Evolutionary conservation across 2,113 vertebrate species (phyloP).

Genomic region (Protomyctophum bolini): DNA sequence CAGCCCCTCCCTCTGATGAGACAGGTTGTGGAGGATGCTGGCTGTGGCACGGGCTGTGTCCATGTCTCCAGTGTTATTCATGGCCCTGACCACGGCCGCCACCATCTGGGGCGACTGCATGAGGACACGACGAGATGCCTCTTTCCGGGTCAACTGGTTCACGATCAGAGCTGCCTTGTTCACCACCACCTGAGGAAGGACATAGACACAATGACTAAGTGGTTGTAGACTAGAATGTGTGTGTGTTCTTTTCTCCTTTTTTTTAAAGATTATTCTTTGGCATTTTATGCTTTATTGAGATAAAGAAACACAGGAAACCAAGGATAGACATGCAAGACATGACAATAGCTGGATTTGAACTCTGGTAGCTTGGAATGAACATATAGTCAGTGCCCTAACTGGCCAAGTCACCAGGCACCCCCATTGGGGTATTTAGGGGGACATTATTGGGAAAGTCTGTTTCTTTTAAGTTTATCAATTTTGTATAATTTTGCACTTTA

Average conservation of each 20-base stretch:
- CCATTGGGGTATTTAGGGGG: too few relatives aligned
- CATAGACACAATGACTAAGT: not conserved
- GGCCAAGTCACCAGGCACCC: too few relatives aligned
- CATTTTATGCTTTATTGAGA: not conserved
- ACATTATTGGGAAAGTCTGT: too few relatives aligned
- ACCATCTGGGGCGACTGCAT: conserved; percentile 96
- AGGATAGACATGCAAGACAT: not conserved
- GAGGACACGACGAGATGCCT: conserved; percentile 88
- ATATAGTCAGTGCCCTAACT: too few relatives aligned
- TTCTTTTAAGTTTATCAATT: too few relatives aligned
- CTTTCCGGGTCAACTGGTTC: conserved; percentile 94
- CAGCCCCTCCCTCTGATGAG: conserved; percentile 93
- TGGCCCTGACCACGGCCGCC: conserved; percentile 93
- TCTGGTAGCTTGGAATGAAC: too few relatives aligned
- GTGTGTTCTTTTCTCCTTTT: too few relatives aligned
- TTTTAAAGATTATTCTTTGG: not conserved
- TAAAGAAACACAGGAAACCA: not conserved
- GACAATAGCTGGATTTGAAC: not conserved
- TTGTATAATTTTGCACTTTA: too few relatives aligned
- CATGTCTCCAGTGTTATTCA: conserved; percentile 96
- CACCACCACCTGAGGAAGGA: conserved; percentile 84
- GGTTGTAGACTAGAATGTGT: not conserved
- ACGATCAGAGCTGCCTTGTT: conserved; percentile 96
- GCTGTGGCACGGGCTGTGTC: conserved; percentile 93
- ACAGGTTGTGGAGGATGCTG: conserved; percentile 97